Percentiles rank a stretch among this genome's conserved stretches.
phyloP scores from a whole-genome alignment of 2,797 vertebrate species.

The Muscicapa striata region DNA sequence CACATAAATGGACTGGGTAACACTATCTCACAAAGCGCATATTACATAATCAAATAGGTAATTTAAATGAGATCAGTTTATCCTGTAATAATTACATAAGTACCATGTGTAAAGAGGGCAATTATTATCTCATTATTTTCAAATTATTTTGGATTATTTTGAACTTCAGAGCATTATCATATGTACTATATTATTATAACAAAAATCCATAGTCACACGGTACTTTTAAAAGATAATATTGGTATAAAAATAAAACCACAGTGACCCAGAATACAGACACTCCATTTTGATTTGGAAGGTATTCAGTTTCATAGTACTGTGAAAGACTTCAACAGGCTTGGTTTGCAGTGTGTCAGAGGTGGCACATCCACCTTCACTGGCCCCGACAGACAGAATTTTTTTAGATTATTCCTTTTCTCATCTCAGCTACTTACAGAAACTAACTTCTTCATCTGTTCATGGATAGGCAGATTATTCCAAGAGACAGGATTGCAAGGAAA shows the following conservation, averaged over 20 bases:
- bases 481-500: background rate
- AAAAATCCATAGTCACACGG: background rate
- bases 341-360: background rate
- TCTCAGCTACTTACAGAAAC: background rate
- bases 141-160: constrained; percentile 28
- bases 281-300: background rate
- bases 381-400: background rate
- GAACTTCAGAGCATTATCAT: background rate
- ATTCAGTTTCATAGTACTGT: background rate
- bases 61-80: constrained; percentile 63
- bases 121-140: constrained; percentile 48
- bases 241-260: background rate
- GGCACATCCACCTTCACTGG: background rate
- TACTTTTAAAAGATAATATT: background rate
- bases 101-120: constrained; percentile 7
- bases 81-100: constrained; percentile 47
- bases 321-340: background rate
- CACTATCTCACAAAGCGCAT: constrained; percentile 32
- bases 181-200: background rate
- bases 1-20: constrained; percentile 27
- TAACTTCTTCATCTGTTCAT: background rate
- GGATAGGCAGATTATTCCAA: background rate
- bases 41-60: constrained; percentile 56
- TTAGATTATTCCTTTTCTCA: background rate
- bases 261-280: background rate